Conservation (phyloP, 2,113 vertebrate species). For the Madoqua kirkii region DNA sequence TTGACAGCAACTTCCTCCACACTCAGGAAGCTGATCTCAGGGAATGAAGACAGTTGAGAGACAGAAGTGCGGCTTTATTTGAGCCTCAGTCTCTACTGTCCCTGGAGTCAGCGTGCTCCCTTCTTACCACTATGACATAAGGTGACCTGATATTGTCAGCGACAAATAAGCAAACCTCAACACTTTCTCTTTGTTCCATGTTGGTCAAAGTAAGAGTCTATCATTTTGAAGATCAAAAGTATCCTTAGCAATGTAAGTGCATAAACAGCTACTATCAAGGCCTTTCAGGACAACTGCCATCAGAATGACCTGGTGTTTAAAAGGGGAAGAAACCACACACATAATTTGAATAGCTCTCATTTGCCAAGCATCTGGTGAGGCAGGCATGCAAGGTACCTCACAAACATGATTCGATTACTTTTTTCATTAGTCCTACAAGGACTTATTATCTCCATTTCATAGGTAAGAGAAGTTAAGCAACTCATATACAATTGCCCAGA, state of each 20-base stretch:
- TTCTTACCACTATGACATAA: not conserved
- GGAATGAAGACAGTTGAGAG: not conserved
- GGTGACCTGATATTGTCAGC: not conserved
- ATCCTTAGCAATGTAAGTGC: not conserved
- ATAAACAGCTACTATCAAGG: not conserved
- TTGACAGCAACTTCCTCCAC: not conserved
- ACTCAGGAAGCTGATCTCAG: not conserved
- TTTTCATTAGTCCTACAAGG: not conserved
- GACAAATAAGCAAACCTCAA: not conserved
- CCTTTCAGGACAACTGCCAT: not conserved
- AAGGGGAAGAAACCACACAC: not conserved
- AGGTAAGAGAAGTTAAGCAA: not conserved
- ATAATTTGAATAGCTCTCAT: not conserved
- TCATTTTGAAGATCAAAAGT: not conserved
- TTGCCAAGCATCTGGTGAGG: not conserved
- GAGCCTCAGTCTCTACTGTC: not conserved
- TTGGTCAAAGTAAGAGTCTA: not conserved
- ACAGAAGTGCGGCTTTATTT: not conserved
- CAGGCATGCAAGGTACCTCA: not conserved
- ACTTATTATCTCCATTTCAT: not conserved
- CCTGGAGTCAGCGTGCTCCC: not conserved
- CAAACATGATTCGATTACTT: not conserved
- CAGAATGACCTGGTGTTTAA: not conserved
- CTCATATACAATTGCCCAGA: not conserved
- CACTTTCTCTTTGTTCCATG: not conserved